Evolutionary conservation across 2,888 invertebrate genomes (phyloP).

Genomic region (Pammene aurita): DNA sequence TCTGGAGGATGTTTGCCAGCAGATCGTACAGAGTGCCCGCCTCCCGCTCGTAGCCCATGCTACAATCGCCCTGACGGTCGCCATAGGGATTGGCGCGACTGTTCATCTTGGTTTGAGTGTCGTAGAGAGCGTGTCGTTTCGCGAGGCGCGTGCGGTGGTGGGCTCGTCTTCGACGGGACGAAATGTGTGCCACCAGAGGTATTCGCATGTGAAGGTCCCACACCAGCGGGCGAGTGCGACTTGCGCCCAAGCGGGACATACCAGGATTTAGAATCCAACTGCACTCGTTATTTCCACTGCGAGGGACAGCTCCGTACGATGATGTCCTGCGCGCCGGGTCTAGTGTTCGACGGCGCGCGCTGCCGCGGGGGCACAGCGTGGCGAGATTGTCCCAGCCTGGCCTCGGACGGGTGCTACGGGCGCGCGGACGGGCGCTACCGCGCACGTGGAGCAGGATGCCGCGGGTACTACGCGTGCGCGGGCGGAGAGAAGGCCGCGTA

Average conservation of each 20-base stretch:
- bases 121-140: conserved; percentile 70
- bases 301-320: conserved; percentile 67
- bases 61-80: conserved; percentile 73
- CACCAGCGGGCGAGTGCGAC: conserved; percentile 68
- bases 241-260: conserved; percentile 81
- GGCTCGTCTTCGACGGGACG: conserved; percentile 78
- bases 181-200: conserved; percentile 67
- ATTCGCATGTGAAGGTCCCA: conserved; percentile 78
- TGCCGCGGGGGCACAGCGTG: conserved; percentile 62
- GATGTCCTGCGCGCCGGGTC: conserved; percentile 69
- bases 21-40: conserved; percentile 70
- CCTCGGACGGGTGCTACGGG: conserved; percentile 78
- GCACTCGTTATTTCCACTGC: conserved; percentile 81
- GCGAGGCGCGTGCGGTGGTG: conserved; percentile 74
- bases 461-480: conserved; percentile 84
- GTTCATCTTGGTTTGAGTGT: conserved; percentile 79
- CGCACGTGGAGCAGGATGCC: conserved; percentile 78
- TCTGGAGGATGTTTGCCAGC: conserved; percentile 81
- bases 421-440: conserved; percentile 83
- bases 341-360: conserved; percentile 73
- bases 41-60: conserved; percentile 73
- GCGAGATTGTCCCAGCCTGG: conserved; percentile 76
- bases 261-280: conserved; percentile 78
- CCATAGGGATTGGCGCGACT: conserved; percentile 76
- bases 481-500: conserved; percentile 83